Conservation (phyloP, 2,797 vertebrate species). For the Glyptemys insculpta region DNA sequence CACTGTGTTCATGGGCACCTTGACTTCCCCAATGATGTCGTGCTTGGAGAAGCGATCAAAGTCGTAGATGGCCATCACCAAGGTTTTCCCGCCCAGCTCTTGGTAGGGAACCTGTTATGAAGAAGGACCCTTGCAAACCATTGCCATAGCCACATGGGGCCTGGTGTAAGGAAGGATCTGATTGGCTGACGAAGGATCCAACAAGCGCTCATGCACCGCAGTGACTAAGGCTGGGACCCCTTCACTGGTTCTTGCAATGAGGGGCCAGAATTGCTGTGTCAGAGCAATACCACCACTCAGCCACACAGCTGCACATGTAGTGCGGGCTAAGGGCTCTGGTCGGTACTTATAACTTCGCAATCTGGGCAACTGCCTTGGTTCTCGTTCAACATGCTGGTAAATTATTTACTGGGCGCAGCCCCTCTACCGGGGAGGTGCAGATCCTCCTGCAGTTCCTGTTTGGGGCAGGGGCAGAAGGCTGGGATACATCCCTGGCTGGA, state of each 20-base stretch:
- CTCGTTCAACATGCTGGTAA: neutral
- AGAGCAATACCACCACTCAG: neutral
- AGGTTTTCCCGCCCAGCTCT: slow-evolving; percentile 95
- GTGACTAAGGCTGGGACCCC: neutral
- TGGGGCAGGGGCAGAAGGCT: neutral
- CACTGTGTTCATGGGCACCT: slow-evolving; percentile 95
- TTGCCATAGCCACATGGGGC: neutral
- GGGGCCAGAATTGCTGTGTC: neutral
- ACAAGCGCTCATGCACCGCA: neutral
- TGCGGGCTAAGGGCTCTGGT: neutral
- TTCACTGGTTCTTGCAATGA: neutral
- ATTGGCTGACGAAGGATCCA: neutral
- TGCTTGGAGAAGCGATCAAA: slow-evolving; percentile 99
- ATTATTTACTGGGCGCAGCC: neutral
- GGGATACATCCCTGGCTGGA: too few relatives aligned
- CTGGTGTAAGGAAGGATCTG: neutral
- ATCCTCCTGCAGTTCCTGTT: too few relatives aligned
- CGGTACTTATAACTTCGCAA: neutral
- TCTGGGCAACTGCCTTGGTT: neutral
- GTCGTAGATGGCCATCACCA: slow-evolving; percentile 97
- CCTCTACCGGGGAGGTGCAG: neutral
- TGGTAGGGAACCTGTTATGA: slow-evolving; percentile 92
- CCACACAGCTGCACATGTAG: too few relatives aligned
- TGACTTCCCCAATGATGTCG: slow-evolving; percentile 96
- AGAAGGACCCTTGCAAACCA: neutral